Base-by-base conservation (phyloP, 2,888 invertebrate genomes). In the Zaprionus obscuricornis region DNA sequence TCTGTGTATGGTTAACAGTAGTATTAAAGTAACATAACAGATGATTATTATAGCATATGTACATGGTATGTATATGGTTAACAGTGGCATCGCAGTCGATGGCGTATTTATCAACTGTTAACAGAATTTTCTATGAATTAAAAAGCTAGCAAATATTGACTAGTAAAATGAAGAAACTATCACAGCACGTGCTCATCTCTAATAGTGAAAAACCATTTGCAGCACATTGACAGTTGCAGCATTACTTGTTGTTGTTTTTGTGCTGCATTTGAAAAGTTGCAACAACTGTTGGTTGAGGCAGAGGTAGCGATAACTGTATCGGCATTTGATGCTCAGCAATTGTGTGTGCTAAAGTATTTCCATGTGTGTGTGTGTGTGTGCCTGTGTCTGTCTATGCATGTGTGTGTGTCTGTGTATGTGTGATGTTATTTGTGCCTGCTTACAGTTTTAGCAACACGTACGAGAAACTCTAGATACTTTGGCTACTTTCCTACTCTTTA, bases 181-280 rank as follows among this genome's bases (percentile, higher is more conserved):
- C n/a, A n/a, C n/a, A n/a, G 0, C 36, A 45, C 17, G 16, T 7
- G 31, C 1, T 2, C 72, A 56, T 27, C 52, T 5, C 63, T 42
- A 13, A 14, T 2, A 34, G 17, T n/a, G n/a, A n/a, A 16, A 45
- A 26, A 13, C 27, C 37, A 43, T 37, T 40, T 13, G 20, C 27
- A 33, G 20, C 14, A 27, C 24, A 27, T 29, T 34, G 16, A 13
- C 13, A 24, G 7, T 24, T 14, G 29, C 29, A 11, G 22, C 14
- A 14, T 29, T 33, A 33, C 33, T 26, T 29, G 7, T 11, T 29
- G 2, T 10, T 26, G 33, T 3, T 22, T 40, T 43, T 33, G 18
- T 13, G 37, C 36, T 45, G 69, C 50, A 46, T 57, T 64, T 70
- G 52, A 13, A 24, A 66, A 46, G 26, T 37, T 34, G 46, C 14